Conservation (phyloP, 2,797 vertebrate genomes). For the Lemur catta region DNA sequence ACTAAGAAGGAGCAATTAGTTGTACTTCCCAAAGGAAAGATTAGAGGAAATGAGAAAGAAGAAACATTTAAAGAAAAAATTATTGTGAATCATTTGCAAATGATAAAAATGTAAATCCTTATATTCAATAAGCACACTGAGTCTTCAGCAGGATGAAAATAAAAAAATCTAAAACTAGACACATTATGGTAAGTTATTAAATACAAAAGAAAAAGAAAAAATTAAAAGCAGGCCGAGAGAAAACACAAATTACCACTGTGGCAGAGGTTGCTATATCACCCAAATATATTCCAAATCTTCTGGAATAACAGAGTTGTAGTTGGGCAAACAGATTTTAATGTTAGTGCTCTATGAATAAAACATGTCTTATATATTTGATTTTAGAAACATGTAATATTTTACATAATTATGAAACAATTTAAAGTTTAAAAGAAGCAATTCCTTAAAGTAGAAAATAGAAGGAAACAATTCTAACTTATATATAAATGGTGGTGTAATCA, state of each 20-base stretch:
- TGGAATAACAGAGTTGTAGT: not conserved
- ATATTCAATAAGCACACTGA: not conserved
- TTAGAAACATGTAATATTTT: not conserved
- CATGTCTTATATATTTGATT: not conserved
- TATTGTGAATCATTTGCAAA: not conserved
- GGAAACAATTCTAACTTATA: not conserved
- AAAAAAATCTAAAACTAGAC: not conserved
- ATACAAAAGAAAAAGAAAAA: not conserved
- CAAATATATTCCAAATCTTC: not conserved
- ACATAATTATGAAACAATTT: conserved; percentile 33
- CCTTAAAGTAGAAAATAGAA: conserved; percentile 14
- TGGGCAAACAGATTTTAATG: not conserved
- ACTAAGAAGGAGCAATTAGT: not conserved
- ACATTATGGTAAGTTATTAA: not conserved
- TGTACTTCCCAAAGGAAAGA: not conserved
- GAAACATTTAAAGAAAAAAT: not conserved
- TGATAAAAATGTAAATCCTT: not conserved
- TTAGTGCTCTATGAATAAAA: not conserved
- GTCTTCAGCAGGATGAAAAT: not conserved
- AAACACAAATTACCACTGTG: not conserved
- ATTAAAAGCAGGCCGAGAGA: not conserved
- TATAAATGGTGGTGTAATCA: not conserved
- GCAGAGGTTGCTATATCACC: not conserved
- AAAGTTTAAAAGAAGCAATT: not conserved
- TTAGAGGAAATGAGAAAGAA: not conserved